Base-by-base conservation (phyloP, 2,113 vertebrate species). In the Antennarius striatus region DNA sequence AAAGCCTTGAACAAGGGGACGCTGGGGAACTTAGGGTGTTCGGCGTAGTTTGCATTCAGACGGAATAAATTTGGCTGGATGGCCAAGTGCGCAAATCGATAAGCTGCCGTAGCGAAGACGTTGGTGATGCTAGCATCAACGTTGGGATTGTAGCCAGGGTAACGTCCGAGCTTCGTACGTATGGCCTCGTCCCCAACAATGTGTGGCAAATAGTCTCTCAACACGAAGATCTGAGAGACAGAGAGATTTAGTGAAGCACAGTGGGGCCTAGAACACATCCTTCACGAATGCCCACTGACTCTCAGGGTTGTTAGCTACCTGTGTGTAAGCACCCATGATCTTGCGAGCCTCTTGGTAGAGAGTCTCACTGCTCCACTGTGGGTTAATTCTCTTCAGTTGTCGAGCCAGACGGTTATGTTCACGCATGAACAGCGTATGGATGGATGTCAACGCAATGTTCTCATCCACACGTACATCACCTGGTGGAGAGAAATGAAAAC, bases 81-180 rank as follows among this genome's bases (percentile, higher is more conserved):
- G 11, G 95, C 82, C 58, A 94, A 87, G 36, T 97, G 96, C 22
- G 92, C 95, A 0, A 97, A 97, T 53, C 94, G 93, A 80, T 95
- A 97, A 11, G 94, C 94, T 1, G 94, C 92, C 5, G 95, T 95
- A 4, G 92, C 86, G 83, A 98, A 98, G 57, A 95, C 92, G 0
- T 91, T 96, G 56, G 95, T 0, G 22, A 98, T 92, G 4, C 88
- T 92, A 1, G 98, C 90, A 82, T 98, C 92, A n/a, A 95, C 87
- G 0, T 84, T 88, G 0, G 93, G 83, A 0, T 91, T 71, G 79
- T 96, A 98, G 62, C 80, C 69, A 0, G 2, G 42, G 62, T 96
- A 96, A 1, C 0, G 16, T 5, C 93, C 93, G 0, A 98, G 82
- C 10, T 85, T 10, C 3, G 14, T 90, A 15, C 0, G 16, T 60